Base-by-base conservation (phyloP, 2,113 vertebrate genomes). In the Pristiophorus japonicus region DNA sequence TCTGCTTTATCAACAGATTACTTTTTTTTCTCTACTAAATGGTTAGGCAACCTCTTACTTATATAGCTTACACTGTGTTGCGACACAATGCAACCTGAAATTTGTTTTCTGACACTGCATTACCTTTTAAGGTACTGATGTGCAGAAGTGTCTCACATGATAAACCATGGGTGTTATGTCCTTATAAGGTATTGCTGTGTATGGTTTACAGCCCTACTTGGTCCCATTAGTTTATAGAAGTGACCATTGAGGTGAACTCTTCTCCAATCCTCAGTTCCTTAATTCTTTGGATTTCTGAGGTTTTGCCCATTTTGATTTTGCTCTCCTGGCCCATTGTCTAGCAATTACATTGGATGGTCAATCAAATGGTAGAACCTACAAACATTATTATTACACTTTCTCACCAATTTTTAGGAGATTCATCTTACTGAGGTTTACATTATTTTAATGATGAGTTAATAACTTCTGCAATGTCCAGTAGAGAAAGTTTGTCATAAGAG, bases 161-260 rank as follows among this genome's bases (percentile, higher is more conserved):
- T 67, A 45, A 45, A 94, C 7, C 65, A 22, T 45, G 38, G 38
- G 65, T 67, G 20, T 42, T 24, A 62, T 38, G 20, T 45, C 92
- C 92, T 94, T 94, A 94, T 94, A 66, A 94, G 92, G 62, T 94
- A 10, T 47, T 20, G 4, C 62, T 62, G 30, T n/a, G 87, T 59
- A 6, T 5, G 14, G 55, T 22, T 45, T 81, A 81, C 38, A 81
- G 6, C 87, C 87, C 87, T 91, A 34, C 87, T n/a, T 91, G 87
- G 51, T n/a, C 87, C n/a, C 4, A 59, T 34, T 91, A n/a, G 30
- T 91, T 62, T 91, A 18, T 20, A 90, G 87, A 55, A 90, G 34
- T 30, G 87, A 59, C 27, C 47, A 30, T 59, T n/a, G 51, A 18
- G 27, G 51, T 90, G 30, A 45, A 24, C 7, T 67, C n/a, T 24